Percentiles rank a stretch among this genome's conserved stretches.
These are phyloP conservation scores for Drosophila melanogaster DNA, from an alignment of 1,140 invertebrate species.

Conservation along the genomic window DNA sequence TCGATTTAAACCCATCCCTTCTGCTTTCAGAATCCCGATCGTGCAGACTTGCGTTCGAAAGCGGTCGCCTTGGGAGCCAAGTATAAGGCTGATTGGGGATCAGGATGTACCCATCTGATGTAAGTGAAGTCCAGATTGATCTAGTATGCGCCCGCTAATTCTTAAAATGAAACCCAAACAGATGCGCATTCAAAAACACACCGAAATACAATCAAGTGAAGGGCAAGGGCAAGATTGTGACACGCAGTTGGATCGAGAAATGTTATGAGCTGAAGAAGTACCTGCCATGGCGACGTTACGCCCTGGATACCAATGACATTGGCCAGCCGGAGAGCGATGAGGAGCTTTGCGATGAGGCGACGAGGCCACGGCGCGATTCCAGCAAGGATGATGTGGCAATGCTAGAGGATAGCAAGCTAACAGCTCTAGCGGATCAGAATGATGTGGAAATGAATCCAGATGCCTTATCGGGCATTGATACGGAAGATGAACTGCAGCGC, in stretches of 20 bases:
- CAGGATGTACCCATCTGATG: slow-evolving; percentile 67
- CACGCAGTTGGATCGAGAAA: slow-evolving; percentile 91
- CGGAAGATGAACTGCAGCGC: slow-evolving; percentile 86
- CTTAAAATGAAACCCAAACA: slow-evolving; percentile 74
- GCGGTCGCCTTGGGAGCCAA: slow-evolving; percentile 92
- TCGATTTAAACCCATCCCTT: not conserved
- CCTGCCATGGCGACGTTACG: slow-evolving; percentile 90
- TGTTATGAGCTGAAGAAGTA: slow-evolving; percentile 88
- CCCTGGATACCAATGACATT: slow-evolving; percentile 85
- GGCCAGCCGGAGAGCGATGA: slow-evolving; percentile 85
- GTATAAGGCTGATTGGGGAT: slow-evolving; percentile 86
- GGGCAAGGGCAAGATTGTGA: slow-evolving; percentile 89
- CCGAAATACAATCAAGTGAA: slow-evolving; percentile 93
- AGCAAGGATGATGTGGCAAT: slow-evolving; percentile 6
- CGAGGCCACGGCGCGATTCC: slow-evolving; percentile 25
- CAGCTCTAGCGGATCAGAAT: not conserved
- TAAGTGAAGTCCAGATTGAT: slow-evolving; percentile 9
- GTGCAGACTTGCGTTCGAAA: slow-evolving; percentile 88
- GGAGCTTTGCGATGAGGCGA: slow-evolving; percentile 84
- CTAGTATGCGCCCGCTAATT: not conserved
- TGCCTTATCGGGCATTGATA: slow-evolving; percentile 82
- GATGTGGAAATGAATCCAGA: not conserved
- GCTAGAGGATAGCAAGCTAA: not conserved
- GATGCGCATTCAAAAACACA: slow-evolving; percentile 95
- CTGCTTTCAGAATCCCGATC: slow-evolving; percentile 89